Percentiles rank a stretch among this genome's conserved stretches.
Evolutionary conservation across 2,888 invertebrate genomes (phyloP).

Genomic region (Zootermopsis nevadensis): DNA sequence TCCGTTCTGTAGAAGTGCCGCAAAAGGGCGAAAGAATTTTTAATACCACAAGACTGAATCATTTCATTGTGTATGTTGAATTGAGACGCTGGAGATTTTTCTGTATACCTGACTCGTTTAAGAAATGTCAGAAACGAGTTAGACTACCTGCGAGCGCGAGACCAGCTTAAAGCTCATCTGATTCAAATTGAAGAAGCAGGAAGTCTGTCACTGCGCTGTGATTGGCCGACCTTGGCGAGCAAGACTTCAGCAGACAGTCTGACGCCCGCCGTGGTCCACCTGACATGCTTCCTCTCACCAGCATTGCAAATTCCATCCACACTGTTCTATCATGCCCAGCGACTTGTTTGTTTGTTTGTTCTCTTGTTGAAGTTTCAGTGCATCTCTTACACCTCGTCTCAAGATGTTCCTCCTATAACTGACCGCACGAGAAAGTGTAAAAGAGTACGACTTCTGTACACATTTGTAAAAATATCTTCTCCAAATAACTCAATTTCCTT

Average conservation of each 20-base stretch:
- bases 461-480: too few relatives aligned
- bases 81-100: background rate
- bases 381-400: too few relatives aligned
- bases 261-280: background rate
- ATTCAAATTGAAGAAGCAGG: background rate
- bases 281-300: background rate
- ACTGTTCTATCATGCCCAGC: too few relatives aligned
- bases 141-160: background rate
- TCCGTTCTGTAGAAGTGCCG: too few relatives aligned
- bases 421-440: too few relatives aligned
- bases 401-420: too few relatives aligned
- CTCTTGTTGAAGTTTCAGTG: too few relatives aligned
- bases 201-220: background rate
- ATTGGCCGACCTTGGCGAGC: conserved; percentile 8
- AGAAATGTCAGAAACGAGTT: background rate
- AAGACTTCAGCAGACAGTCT: conserved; percentile 3
- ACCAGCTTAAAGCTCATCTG: background rate
- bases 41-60: background rate
- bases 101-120: background rate
- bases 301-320: background rate
- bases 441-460: too few relatives aligned
- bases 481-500: too few relatives aligned
- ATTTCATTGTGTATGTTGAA: background rate
- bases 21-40: background rate
- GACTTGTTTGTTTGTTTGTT: too few relatives aligned